A percentile compares a stretch with the other conserved stretches of the same genome.
phyloP scores from a whole-genome alignment of 2,888 invertebrate genomes.

The Rhaphigaster nebulosa region DNA sequence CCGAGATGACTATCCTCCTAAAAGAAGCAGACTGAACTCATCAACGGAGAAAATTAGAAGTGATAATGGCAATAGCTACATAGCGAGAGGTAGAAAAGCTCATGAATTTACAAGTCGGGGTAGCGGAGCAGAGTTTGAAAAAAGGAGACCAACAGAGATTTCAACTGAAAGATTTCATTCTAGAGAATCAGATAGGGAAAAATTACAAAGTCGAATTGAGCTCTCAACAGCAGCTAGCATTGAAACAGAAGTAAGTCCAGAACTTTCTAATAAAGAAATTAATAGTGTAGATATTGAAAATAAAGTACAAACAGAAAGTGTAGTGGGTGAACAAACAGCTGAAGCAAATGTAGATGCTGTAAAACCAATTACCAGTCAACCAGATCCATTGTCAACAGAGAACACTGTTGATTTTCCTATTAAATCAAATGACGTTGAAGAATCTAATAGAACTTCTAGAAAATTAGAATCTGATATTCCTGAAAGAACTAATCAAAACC shows the following conservation, averaged over 20 bases:
- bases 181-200: background rate
- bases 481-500: background rate
- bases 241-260: background rate
- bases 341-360: background rate
- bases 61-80: background rate
- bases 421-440: constrained; percentile 55
- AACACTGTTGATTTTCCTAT: constrained; percentile 50
- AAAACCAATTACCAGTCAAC: constrained; percentile 15
- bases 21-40: background rate
- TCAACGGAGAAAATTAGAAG: constrained; percentile 39
- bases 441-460: constrained; percentile 50
- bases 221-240: background rate
- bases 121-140: background rate
- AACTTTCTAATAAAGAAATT: constrained; percentile 17
- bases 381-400: constrained; percentile 40
- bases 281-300: background rate
- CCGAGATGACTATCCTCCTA: background rate
- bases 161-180: constrained; percentile 25
- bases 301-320: constrained; percentile 33
- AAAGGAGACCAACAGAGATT: background rate
- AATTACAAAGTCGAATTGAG: background rate
- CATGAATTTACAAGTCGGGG: background rate
- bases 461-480: constrained; percentile 51
- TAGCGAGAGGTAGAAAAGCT: background rate
- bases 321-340: background rate